Percentiles rank a stretch among this genome's conserved stretches.
These are phyloP conservation scores for Tethya wilhelma DNA, from an alignment of 37 sponge, comb jelly and placozoan species.

Conservation along the genomic window DNA sequence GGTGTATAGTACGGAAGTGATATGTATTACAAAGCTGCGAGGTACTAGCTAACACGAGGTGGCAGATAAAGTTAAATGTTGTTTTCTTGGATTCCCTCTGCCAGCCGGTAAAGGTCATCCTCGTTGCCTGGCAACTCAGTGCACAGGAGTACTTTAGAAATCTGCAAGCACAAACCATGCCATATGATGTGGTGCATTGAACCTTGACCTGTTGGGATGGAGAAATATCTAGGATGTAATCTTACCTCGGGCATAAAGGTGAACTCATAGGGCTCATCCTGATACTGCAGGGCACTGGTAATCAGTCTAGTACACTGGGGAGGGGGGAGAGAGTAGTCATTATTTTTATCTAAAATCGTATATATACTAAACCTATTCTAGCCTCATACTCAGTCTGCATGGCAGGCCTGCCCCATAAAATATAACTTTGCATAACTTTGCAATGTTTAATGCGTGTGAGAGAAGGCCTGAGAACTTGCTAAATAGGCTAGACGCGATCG, in stretches of 20 bases:
- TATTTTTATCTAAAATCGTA: too few species aligned
- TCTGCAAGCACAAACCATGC: conserved; percentile 5
- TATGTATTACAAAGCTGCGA: not conserved
- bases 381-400: too few species aligned
- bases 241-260: conserved; percentile 47
- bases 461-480: too few species aligned
- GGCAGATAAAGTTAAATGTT: not conserved
- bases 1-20: too few species aligned
- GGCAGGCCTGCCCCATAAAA: too few species aligned
- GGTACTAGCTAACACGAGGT: not conserved
- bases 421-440: not conserved
- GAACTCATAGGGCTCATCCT: conserved; percentile 63
- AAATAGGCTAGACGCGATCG: too few species aligned
- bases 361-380: too few species aligned
- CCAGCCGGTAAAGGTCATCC: conserved; percentile 51
- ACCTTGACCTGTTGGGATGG: not conserved
- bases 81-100: conserved; percentile 21
- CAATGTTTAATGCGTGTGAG: too few species aligned
- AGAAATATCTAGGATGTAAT: not conserved
- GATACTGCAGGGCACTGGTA: conserved; percentile 30
- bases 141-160: conserved; percentile 51
- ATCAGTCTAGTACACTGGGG: conserved; percentile 45
- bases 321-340: too few species aligned
- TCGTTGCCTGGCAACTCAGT: conserved; percentile 40
- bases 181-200: not conserved